phyloP scores from a whole-genome alignment of 2,888 invertebrate genomes.

The Seira musarum region DNA sequence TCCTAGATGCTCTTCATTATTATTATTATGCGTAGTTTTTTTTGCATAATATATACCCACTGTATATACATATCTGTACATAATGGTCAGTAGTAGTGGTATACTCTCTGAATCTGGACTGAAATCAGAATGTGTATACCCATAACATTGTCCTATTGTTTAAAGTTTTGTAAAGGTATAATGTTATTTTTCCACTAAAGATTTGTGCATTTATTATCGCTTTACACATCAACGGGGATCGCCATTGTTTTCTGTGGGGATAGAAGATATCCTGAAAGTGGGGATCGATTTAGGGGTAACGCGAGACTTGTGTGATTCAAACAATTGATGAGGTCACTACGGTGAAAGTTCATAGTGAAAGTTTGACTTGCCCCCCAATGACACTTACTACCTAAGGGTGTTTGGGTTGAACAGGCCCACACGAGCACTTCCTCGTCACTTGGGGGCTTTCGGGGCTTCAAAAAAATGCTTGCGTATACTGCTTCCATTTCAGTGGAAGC shows the following conservation, averaged over 20 bases:
- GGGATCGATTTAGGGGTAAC: no score
- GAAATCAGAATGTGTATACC: background rate
- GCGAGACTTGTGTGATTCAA: no score
- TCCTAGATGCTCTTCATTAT: background rate
- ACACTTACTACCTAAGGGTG: background rate
- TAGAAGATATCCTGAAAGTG: background rate
- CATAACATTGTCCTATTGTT: background rate
- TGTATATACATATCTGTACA: background rate
- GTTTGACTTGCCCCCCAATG: background rate
- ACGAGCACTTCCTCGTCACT: constrained; percentile 49
- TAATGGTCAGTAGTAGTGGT: no score
- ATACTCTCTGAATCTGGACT: no score
- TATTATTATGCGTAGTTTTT: background rate
- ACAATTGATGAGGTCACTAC: background rate
- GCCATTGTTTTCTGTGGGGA: background rate
- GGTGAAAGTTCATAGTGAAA: background rate
- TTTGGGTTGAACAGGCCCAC: constrained; percentile 15
- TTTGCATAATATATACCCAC: background rate
- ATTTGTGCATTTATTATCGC: background rate
- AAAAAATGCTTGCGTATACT: constrained; percentile 5
- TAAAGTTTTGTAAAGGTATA: no score
- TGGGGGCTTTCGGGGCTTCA: constrained; percentile 49
- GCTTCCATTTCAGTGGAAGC: constrained; percentile 7
- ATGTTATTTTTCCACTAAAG: background rate
- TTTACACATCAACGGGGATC: background rate